phyloP scores from a whole-genome alignment of 2,113 vertebrate genomes.

The Platanista minor region DNA sequence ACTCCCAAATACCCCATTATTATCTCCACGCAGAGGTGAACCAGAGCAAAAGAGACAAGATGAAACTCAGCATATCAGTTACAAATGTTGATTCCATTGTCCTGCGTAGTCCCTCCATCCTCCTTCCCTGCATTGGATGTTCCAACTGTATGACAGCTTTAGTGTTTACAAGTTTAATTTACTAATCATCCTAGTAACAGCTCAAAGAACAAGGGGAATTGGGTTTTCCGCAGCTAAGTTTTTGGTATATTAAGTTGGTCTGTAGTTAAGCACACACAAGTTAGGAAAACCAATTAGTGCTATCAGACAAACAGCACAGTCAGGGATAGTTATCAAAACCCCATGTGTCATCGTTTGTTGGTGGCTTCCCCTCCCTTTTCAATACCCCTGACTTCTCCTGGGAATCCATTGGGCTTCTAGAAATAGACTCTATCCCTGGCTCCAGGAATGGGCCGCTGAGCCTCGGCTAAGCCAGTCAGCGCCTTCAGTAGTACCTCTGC shows the following conservation, averaged over 20 bases:
- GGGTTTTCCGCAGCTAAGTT: neutral
- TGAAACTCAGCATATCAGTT: constrained; percentile 15
- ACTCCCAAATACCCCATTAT: neutral
- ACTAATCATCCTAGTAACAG: neutral
- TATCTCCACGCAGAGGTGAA: constrained; percentile 9
- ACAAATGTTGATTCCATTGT: neutral
- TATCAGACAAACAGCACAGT: neutral
- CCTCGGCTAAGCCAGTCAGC: neutral
- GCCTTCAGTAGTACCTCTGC: neutral
- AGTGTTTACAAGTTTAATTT: constrained; percentile 12
- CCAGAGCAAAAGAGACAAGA: neutral
- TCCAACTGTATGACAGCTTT: neutral
- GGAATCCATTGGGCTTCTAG: neutral
- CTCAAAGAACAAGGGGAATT: neutral
- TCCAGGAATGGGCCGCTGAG: neutral
- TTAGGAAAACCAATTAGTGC: neutral
- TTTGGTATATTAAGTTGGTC: neutral
- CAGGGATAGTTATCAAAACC: neutral
- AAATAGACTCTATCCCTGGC: neutral
- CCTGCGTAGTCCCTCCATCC: neutral
- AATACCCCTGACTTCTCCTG: neutral
- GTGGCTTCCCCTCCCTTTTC: neutral
- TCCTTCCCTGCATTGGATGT: neutral
- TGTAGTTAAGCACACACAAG: neutral
- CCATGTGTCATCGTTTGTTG: neutral